Evolutionary conservation across 2,113 vertebrate genomes (phyloP), one percentile per base, ranked within the genome.

Genomic region (Semicossyphus pulcher): DNA sequence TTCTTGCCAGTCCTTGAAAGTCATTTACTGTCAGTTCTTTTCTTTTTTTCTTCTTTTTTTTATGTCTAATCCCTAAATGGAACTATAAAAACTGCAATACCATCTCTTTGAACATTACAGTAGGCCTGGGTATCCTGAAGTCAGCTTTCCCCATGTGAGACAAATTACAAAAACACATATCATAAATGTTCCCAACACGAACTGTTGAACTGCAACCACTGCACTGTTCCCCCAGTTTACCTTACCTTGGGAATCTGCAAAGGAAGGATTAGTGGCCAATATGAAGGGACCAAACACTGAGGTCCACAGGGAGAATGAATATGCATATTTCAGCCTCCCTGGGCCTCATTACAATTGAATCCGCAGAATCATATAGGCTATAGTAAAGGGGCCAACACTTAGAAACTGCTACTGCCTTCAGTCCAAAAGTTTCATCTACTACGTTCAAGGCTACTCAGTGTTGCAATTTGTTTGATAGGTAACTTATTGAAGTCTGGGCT

Each of bases 291-390:
- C 7, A 39, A 52, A 48, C 57, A 49, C 25, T 25, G 25, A 68
- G 29, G 64, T 66, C 80, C 51, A 62, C 61, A 29, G 78, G 77
- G 81, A 87, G 58, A 72, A 44, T 4, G 48, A 78, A 83, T 75
- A 72, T 79, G 82, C 54, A 15, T 53, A 71, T 56, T 51, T 48
- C 53, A 86, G 37, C 78, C 83, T 82, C 78, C n/a, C 15, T 1
- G 70, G 83, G 67, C 69, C 83, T 86, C 81, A 91, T 90, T 90
- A 89, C 76, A 76, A 65, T 45, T 76, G 23, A 76, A 58, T 48
- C 65, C 28, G 26, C 36, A 58, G 59, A 68, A 44, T n/a, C 72
- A 76, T 44, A 29, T 21, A n/a, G n/a, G n/a, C n/a, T n/a, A 31
- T 42, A 47, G 41, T 16, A 32, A 18, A 61, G 47, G 60, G 45